phyloP scores from a whole-genome alignment of 2,797 vertebrate genomes.

The Lateolabrax maculatus region DNA sequence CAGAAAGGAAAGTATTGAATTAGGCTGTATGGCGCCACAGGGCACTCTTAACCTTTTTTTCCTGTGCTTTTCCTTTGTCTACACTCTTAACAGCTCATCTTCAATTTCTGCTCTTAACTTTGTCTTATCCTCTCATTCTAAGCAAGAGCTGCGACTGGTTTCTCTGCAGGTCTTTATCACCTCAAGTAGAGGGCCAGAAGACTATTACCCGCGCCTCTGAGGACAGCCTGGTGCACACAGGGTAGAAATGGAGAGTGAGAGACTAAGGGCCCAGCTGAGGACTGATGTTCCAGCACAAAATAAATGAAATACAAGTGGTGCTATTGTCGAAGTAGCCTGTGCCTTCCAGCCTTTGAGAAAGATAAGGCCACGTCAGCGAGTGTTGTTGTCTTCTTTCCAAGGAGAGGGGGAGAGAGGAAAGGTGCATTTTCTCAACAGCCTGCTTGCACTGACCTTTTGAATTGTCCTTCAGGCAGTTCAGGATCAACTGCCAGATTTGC shows the following conservation, averaged over 20 bases:
- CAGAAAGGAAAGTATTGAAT: conserved; percentile 59
- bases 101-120: conserved; percentile 59
- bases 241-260: conserved; percentile 53
- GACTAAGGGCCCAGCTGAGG: conserved; percentile 41
- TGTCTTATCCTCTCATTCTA: conserved; percentile 55
- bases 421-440: conserved; percentile 63
- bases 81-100: conserved; percentile 66
- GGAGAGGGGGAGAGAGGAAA: conserved; percentile 26
- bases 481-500: conserved; percentile 77
- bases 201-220: conserved; percentile 73
- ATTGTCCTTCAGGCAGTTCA: conserved; percentile 76
- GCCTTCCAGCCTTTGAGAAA: conserved; percentile 76
- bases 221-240: conserved; percentile 46
- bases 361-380: conserved; percentile 82
- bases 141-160: conserved; percentile 63
- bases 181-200: conserved; percentile 58
- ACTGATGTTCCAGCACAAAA: conserved; percentile 70
- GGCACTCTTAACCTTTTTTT: conserved; percentile 64
- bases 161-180: conserved; percentile 73
- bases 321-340: conserved; percentile 66
- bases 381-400: conserved; percentile 73
- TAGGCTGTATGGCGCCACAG: conserved; percentile 32
- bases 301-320: conserved; percentile 75
- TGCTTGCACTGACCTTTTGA: conserved; percentile 80
- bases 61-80: conserved; percentile 55